phyloP scores from a whole-genome alignment of 2,797 vertebrate species.

The Phrynocephalus guinanensis region DNA sequence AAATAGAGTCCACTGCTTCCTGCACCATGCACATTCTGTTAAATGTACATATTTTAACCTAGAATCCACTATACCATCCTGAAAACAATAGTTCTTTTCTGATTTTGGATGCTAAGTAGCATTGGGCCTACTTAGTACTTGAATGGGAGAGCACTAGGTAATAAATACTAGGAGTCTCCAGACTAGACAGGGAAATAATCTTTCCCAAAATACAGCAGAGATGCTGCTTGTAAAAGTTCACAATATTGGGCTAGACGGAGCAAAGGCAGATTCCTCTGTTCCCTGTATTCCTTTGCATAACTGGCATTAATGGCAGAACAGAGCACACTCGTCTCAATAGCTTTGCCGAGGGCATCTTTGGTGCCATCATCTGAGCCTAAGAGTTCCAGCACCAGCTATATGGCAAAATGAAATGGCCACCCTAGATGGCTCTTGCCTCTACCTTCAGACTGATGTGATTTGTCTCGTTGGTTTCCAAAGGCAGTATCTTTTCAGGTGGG shows the following conservation, averaged over 20 bases:
- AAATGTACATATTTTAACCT: not conserved
- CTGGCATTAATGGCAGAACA: not conserved
- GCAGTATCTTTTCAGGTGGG: slow-evolving; percentile 83
- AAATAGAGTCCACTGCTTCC: not conserved
- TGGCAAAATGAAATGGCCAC: not conserved
- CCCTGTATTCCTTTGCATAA: not conserved
- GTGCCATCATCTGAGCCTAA: too few relatives aligned
- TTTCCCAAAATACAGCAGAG: too few relatives aligned
- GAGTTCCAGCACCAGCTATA: not conserved
- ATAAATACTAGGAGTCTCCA: too few relatives aligned
- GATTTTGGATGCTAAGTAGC: too few relatives aligned
- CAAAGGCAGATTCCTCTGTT: too few relatives aligned
- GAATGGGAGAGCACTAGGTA: too few relatives aligned
- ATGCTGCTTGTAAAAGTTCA: too few relatives aligned
- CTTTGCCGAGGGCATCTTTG: not conserved
- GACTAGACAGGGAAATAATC: too few relatives aligned
- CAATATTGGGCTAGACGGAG: too few relatives aligned
- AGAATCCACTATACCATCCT: too few relatives aligned
- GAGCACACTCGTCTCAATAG: not conserved
- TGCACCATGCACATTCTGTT: not conserved
- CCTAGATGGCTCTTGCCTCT: slow-evolving; percentile 9
- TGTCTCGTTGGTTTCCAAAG: slow-evolving; percentile 87
- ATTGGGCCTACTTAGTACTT: too few relatives aligned
- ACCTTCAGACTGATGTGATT: slow-evolving; percentile 91
- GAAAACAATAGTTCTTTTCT: too few relatives aligned